A percentile compares a stretch with the other conserved stretches of the same genome.
These are phyloP conservation scores for Heterocephalus glaber DNA, from an alignment of 2,113 vertebrate genomes.

Conservation along the genomic window DNA sequence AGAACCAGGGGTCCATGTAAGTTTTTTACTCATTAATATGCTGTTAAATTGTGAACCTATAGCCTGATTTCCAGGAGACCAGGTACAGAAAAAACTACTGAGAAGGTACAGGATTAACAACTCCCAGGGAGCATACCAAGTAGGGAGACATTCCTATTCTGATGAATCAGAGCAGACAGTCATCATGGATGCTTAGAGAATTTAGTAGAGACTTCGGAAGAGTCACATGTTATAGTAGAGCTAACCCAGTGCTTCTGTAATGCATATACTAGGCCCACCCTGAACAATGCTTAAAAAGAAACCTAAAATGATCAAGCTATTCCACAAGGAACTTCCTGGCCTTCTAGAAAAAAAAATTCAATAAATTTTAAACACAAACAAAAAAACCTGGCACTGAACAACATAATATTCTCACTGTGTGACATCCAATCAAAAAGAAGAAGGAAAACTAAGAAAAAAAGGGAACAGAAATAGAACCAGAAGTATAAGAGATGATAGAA, in stretches of 20 bases:
- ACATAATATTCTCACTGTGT: not conserved
- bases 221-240: not conserved
- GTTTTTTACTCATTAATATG: not conserved
- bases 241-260: not conserved
- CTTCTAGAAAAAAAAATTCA: not conserved
- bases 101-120: not conserved
- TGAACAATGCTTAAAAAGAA: not conserved
- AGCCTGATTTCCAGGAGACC: not conserved
- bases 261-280: not conserved
- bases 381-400: not conserved
- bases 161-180: not conserved
- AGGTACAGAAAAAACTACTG: not conserved
- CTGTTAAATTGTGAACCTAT: not conserved
- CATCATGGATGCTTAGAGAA: not conserved
- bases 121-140: not conserved
- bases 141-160: not conserved
- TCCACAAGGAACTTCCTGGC: not conserved
- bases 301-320: not conserved
- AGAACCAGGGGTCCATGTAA: not conserved
- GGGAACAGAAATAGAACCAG: not conserved
- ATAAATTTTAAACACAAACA: not conserved
- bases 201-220: not conserved
- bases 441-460: not conserved
- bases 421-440: not conserved
- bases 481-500: not conserved